Evolutionary conservation across 1,140 invertebrate species (phyloP).

Genomic region (Eurytemora carolleeae): DNA sequence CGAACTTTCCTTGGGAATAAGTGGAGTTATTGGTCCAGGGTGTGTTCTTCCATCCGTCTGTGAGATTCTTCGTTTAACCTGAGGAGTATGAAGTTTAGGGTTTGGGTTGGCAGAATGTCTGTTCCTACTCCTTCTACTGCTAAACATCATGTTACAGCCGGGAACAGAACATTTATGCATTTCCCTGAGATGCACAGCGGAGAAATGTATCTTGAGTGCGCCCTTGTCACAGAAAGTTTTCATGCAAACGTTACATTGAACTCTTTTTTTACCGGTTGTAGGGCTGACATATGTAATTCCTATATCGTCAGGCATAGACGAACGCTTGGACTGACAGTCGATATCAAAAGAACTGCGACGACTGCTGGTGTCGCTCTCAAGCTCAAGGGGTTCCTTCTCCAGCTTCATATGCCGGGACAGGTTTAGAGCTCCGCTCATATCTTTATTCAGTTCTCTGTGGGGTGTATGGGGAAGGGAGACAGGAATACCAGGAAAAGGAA

Average conservation of each 20-base stretch:
- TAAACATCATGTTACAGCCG: constrained; percentile 99
- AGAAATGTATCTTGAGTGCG: constrained; percentile 97
- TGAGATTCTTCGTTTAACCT: constrained; percentile 69
- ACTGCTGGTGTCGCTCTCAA: too few species aligned
- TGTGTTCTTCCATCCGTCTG: constrained; percentile 73
- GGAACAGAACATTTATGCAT: constrained; percentile 99
- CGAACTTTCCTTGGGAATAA: constrained; percentile 32
- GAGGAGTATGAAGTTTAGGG: constrained; percentile 90
- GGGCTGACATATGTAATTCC: constrained; percentile 11
- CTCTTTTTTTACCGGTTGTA: constrained; percentile 52
- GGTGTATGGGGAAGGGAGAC: not conserved
- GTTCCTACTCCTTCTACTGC: constrained; percentile 79
- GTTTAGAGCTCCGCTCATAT: not conserved
- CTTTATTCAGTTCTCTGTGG: too few species aligned
- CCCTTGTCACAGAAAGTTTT: constrained; percentile 99
- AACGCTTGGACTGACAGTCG: too few species aligned
- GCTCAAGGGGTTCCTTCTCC: too few species aligned
- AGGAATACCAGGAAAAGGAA: not conserved
- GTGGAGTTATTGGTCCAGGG: constrained; percentile 47
- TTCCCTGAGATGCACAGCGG: constrained; percentile 90
- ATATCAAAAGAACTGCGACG: too few species aligned
- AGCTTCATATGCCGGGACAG: not conserved
- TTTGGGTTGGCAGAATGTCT: constrained; percentile 95
- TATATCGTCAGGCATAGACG: not conserved
- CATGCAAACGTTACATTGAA: constrained; percentile 91